Evolutionary conservation across 2,113 vertebrate genomes (phyloP).

Genomic region (Osmerus mordax): DNA sequence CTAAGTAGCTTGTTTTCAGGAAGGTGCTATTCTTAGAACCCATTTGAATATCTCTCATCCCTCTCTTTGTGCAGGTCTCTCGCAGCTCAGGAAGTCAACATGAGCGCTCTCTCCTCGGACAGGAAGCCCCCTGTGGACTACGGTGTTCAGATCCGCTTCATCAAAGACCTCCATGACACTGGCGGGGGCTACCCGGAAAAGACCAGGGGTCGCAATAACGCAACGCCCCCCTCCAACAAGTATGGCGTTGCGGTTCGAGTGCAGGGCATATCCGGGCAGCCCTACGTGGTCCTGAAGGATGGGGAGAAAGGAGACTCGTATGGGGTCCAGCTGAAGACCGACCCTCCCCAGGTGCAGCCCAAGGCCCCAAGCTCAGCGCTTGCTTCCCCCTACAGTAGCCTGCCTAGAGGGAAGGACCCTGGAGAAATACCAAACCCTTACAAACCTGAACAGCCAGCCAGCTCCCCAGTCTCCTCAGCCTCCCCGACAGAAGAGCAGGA

Average conservation of each 20-base stretch:
- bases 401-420: constrained; percentile 20
- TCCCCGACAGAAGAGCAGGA: constrained; percentile 65
- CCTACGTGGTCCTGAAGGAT: constrained; percentile 91
- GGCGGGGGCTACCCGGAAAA: constrained; percentile 58
- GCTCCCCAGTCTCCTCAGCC: constrained; percentile 68
- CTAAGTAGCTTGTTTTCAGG: too few species aligned
- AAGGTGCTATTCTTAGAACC: constrained; percentile 16
- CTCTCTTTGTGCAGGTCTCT: constrained; percentile 17
- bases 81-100: constrained; percentile 44
- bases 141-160: constrained; percentile 95
- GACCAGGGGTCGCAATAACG: constrained; percentile 38
- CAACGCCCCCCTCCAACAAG: constrained; percentile 69
- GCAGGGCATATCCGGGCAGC: constrained; percentile 94
- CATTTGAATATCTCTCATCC: constrained; percentile 42
- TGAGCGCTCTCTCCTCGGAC: constrained; percentile 72
- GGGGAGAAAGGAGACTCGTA: constrained; percentile 87
- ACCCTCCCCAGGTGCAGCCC: constrained; percentile 29
- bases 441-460: constrained; percentile 39
- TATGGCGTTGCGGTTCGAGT: constrained; percentile 91
- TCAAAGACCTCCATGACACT: constrained; percentile 82
- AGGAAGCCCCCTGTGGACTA: constrained; percentile 81
- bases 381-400: constrained; percentile 62
- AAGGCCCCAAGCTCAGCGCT: constrained; percentile 57
- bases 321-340: constrained; percentile 77
- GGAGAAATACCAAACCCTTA: constrained; percentile 42